Percentiles rank a stretch among this genome's conserved stretches.
Conservation (phyloP, 1,140 invertebrate genomes). For the Microplitis mediator region DNA sequence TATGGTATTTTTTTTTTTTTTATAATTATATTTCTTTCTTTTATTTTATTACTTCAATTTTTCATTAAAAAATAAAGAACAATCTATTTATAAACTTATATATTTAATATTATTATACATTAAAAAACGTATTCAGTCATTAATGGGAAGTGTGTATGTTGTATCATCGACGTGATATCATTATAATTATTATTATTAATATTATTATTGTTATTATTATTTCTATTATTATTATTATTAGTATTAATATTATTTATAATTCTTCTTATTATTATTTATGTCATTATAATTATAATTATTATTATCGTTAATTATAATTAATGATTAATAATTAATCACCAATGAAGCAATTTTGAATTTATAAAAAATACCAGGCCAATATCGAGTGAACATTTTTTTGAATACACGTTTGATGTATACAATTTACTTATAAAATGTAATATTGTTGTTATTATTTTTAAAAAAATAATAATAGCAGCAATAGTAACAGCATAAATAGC, state of each 20-base stretch:
- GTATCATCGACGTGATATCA: conserved; percentile 44
- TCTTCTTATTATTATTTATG: not conserved
- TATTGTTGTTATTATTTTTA: conserved; percentile 11
- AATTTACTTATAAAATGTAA: conserved; percentile 11
- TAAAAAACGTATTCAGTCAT: conserved; percentile 46
- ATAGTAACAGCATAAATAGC: conserved; percentile 1
- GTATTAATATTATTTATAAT: conserved; percentile 13
- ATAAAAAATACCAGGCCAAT: conserved; percentile 39
- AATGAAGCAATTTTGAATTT: conserved; percentile 24
- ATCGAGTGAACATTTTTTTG: conserved; percentile 26
- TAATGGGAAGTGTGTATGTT: conserved; percentile 46
- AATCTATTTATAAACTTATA: conserved; percentile 22
- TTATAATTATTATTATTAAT: conserved; percentile 15
- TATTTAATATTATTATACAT: conserved; percentile 1
- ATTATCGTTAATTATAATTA: not conserved
- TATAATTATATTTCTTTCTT: too few species aligned
- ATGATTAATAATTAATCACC: not conserved
- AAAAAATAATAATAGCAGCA: conserved; percentile 4
- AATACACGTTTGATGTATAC: not conserved
- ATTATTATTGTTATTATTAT: not conserved
- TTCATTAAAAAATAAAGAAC: conserved; percentile 26
- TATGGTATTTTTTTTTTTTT: not conserved
- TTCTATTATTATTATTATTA: not conserved
- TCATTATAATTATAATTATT: not conserved
- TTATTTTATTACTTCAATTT: too few species aligned